Conservation (phyloP, 2,113 vertebrate species). For the Oenanthe oenanthe region DNA sequence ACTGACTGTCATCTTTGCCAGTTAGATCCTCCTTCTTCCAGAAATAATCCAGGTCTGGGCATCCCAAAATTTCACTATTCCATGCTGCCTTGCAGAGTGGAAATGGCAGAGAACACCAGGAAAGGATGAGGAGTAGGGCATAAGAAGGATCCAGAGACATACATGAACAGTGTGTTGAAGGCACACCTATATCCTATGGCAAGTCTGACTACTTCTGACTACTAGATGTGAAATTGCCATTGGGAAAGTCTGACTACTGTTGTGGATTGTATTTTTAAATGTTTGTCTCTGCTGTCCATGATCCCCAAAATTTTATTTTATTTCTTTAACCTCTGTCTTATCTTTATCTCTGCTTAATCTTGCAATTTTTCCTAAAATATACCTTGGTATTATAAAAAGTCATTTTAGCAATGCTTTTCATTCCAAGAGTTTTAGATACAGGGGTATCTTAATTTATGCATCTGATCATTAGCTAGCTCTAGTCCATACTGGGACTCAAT, state of each 20-base stretch:
- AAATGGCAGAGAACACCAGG: neutral
- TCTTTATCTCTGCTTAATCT: neutral
- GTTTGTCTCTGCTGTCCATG: rapidly evolving
- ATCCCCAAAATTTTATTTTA: neutral
- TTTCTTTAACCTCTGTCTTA: neutral
- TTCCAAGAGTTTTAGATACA: neutral
- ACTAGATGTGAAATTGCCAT: neutral
- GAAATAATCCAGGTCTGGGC: neutral
- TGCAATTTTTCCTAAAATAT: neutral
- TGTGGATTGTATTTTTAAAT: neutral
- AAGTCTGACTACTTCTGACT: neutral
- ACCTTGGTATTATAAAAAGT: neutral
- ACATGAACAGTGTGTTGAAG: neutral
- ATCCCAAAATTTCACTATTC: neutral
- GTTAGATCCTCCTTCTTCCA: neutral
- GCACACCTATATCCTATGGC: neutral
- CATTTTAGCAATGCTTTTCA: neutral
- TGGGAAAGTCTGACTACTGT: neutral
- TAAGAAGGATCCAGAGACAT: neutral
- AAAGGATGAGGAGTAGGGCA: neutral
- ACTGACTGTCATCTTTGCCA: neutral
- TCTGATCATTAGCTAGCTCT: neutral
- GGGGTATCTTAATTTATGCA: neutral
- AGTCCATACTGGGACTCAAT: neutral
- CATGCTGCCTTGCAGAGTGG: neutral